Conservation (phyloP, 2,888 invertebrate species). For the Lycophotia porphyrea region DNA sequence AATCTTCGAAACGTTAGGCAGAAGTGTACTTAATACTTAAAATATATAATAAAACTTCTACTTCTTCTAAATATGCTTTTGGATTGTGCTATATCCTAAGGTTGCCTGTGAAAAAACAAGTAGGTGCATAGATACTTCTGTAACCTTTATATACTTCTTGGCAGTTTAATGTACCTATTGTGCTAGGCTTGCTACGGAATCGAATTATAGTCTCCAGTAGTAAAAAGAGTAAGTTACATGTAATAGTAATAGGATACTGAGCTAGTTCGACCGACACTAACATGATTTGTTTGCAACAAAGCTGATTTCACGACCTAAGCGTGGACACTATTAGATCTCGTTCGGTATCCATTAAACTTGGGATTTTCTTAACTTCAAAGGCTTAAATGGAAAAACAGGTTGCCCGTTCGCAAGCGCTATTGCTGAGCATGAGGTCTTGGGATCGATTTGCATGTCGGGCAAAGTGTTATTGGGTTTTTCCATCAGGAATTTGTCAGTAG, state of each 20-base stretch:
- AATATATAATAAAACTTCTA: too few relatives aligned
- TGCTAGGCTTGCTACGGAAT: constrained; percentile 38
- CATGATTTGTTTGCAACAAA: constrained; percentile 47
- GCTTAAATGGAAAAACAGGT: neutral
- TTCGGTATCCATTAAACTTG: neutral
- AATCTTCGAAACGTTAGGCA: neutral
- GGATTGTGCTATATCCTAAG: neutral
- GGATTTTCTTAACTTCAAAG: neutral
- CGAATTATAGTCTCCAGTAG: constrained; percentile 39
- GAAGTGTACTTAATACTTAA: too few relatives aligned
- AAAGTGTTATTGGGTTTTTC: neutral
- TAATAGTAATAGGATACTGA: constrained; percentile 42
- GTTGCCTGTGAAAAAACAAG: neutral
- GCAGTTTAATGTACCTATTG: constrained; percentile 8
- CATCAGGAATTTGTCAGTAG: neutral
- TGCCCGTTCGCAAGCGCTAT: neutral
- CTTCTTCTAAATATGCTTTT: neutral
- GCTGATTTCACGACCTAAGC: constrained; percentile 34
- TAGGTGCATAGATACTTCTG: neutral
- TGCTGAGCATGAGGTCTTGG: neutral
- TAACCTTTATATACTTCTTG: neutral
- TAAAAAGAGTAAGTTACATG: constrained; percentile 39
- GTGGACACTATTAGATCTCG: neutral
- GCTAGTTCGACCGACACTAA: constrained; percentile 30
- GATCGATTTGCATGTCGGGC: neutral